phyloP scores from a whole-genome alignment of 2,888 invertebrate genomes.

The Hemithea aestivaria region DNA sequence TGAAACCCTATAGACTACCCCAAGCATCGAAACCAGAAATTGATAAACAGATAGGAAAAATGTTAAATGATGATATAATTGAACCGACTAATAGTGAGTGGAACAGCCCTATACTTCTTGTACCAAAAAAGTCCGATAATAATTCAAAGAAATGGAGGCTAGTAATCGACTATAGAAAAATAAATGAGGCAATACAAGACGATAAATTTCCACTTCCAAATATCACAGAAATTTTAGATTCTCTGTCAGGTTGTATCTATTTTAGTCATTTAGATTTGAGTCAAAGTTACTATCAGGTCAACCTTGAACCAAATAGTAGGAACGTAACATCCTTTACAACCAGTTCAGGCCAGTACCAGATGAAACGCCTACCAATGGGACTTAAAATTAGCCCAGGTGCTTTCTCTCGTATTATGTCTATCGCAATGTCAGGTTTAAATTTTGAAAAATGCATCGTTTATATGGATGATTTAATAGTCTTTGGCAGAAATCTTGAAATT shows the following conservation, averaged over 20 bases:
- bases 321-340: conserved; percentile 21
- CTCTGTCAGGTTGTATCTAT: conserved; percentile 18
- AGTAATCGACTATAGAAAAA: conserved; percentile 22
- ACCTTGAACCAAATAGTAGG: conserved; percentile 11
- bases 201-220: conserved; percentile 24
- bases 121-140: conserved; percentile 21
- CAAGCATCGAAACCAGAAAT: conserved; percentile 18
- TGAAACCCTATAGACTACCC: conserved; percentile 25
- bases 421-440: conserved; percentile 9
- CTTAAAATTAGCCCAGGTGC: conserved; percentile 5
- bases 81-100: conserved; percentile 17
- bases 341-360: conserved; percentile 5
- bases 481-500: conserved; percentile 1
- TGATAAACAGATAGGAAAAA: conserved; percentile 18
- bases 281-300: conserved; percentile 18
- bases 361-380: conserved; percentile 9
- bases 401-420: conserved; percentile 3
- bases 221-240: conserved; percentile 23
- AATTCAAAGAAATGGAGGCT: conserved; percentile 23
- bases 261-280: conserved; percentile 19
- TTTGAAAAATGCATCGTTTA: conserved; percentile 8
- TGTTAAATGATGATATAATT: conserved; percentile 22
- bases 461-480: conserved; percentile 5
- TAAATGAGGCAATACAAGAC: conserved; percentile 17
- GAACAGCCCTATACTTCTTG: conserved; percentile 25